These are phyloP conservation scores for Planiliza haematocheilus DNA, from an alignment of 2,113 vertebrate species.

Conservation along the genomic window DNA sequence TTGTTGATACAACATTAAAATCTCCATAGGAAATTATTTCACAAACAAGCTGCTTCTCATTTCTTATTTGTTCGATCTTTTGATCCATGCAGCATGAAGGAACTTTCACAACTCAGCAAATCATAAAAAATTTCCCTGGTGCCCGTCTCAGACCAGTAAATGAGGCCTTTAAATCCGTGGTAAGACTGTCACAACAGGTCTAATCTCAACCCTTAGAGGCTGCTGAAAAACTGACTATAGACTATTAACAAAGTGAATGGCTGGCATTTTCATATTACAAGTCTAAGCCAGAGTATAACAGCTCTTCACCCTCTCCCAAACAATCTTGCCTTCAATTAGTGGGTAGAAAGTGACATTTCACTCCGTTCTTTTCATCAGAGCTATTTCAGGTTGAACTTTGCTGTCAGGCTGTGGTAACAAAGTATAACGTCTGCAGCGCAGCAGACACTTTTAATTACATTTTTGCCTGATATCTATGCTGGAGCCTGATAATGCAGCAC, in stretches of 20 bases:
- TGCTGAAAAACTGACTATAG: slow-evolving; percentile 24
- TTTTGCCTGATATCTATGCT: slow-evolving; percentile 61
- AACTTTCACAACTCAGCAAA: slow-evolving; percentile 28
- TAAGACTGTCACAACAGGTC: slow-evolving; percentile 44
- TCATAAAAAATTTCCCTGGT: slow-evolving; percentile 17
- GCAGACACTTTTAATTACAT: slow-evolving; percentile 69
- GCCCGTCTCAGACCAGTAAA: slow-evolving; percentile 52
- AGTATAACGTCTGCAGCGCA: slow-evolving; percentile 53
- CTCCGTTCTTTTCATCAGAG: slow-evolving; percentile 61
- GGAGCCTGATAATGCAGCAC: slow-evolving; percentile 44
- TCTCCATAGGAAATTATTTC: slow-evolving; percentile 53
- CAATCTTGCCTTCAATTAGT: slow-evolving; percentile 69
- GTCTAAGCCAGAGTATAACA: slow-evolving; percentile 34
- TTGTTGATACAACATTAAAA: slow-evolving; percentile 40
- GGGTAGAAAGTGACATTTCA: slow-evolving; percentile 71
- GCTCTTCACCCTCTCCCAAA: slow-evolving; percentile 39
- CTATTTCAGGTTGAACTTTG: slow-evolving; percentile 70
- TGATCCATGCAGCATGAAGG: slow-evolving; percentile 38
- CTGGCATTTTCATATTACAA: slow-evolving; percentile 59
- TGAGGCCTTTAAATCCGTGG: slow-evolving; percentile 43
- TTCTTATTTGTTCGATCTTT: slow-evolving; percentile 43
- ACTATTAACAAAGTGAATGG: slow-evolving; percentile 55
- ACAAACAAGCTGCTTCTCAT: slow-evolving; percentile 44
- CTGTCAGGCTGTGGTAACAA: slow-evolving; percentile 70
- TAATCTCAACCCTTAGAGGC: slow-evolving; percentile 24